Evolutionary conservation across 2,888 invertebrate genomes (phyloP).

Genomic region (Oscheius sp.): DNA sequence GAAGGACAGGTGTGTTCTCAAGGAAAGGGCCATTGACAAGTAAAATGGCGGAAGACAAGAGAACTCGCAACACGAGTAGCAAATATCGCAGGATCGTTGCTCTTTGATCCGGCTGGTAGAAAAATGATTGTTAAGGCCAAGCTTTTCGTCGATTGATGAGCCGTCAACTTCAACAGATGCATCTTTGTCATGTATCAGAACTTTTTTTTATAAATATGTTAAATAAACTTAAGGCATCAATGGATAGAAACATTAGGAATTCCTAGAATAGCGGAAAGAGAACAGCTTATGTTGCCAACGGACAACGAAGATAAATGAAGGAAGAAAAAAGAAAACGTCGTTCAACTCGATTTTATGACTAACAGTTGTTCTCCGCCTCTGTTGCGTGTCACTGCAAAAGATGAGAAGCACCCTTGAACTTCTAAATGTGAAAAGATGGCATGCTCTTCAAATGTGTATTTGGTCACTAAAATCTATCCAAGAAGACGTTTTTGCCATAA

Average conservation of each 20-base stretch:
- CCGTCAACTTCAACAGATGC: slow-evolving; percentile 13
- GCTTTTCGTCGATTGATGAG: slow-evolving; percentile 1
- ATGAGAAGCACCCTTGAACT: too few species aligned
- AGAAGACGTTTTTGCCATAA: too few species aligned
- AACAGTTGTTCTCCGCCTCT: not conserved
- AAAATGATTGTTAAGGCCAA: slow-evolving; percentile 3
- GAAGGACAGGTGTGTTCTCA: not conserved
- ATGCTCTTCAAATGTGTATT: too few species aligned
- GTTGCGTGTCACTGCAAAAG: too few species aligned
- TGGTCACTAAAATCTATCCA: too few species aligned
- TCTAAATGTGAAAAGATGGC: too few species aligned
- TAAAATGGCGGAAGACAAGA: not conserved
- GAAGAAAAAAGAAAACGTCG: not conserved
- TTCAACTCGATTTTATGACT: slow-evolving; percentile 3
- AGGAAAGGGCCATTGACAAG: not conserved
- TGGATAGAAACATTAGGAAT: too few species aligned
- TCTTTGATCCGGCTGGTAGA: slow-evolving; percentile 4
- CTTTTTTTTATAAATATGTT: too few species aligned
- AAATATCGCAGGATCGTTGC: not conserved
- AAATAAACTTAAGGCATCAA: too few species aligned
- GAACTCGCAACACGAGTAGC: not conserved
- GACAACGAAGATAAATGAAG: not conserved
- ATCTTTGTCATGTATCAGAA: too few species aligned
- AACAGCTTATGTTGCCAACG: too few species aligned
- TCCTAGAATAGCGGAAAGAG: too few species aligned